phyloP scores from a whole-genome alignment of 2,797 vertebrate genomes.

The Leptodactylus fallax region DNA sequence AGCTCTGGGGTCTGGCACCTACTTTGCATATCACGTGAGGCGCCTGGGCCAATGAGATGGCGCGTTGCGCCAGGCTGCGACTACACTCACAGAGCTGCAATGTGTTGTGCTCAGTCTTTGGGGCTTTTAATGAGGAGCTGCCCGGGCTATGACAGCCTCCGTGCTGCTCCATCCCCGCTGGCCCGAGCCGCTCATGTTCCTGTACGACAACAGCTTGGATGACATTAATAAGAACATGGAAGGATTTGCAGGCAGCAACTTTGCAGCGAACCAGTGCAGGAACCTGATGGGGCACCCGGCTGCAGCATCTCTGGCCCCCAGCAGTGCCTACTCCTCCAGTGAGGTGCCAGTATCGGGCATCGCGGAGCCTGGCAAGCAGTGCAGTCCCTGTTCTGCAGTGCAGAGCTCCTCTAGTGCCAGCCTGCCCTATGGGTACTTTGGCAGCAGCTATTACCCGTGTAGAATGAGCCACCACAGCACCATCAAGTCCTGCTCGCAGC shows the following conservation, averaged over 20 bases:
- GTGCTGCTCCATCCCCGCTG: slow-evolving; percentile 98
- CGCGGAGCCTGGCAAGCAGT: slow-evolving; percentile 94
- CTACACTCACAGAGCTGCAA: slow-evolving; percentile 84
- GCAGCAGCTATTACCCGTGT: slow-evolving; percentile 95
- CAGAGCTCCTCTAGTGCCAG: slow-evolving; percentile 92
- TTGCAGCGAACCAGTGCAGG: slow-evolving; percentile 93
- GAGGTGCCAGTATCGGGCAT: slow-evolving; percentile 90
- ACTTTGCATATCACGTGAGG: slow-evolving; percentile 96
- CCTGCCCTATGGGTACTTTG: slow-evolving; percentile 97
- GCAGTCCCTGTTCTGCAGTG: slow-evolving; percentile 92
- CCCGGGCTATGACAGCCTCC: slow-evolving; percentile 99
- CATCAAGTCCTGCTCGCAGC: slow-evolving; percentile 92
- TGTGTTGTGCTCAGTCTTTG: slow-evolving; percentile 89
- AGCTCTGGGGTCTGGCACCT: slow-evolving; percentile 82
- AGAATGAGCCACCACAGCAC: slow-evolving; percentile 90
- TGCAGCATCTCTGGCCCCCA: slow-evolving; percentile 87
- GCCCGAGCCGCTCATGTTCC: slow-evolving; percentile 99
- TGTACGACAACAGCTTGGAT: slow-evolving; percentile 95
- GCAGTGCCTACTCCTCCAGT: slow-evolving; percentile 86
- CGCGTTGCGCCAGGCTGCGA: slow-evolving; percentile 82
- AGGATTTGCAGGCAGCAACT: slow-evolving; percentile 85
- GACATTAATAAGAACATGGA: slow-evolving; percentile 98
- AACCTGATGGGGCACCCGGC: slow-evolving; percentile 92
- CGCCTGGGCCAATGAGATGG: slow-evolving; percentile 85
- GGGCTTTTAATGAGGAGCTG: slow-evolving; percentile 90